Conservation (phyloP, 1,140 invertebrate species). For the Magallana gigas region DNA sequence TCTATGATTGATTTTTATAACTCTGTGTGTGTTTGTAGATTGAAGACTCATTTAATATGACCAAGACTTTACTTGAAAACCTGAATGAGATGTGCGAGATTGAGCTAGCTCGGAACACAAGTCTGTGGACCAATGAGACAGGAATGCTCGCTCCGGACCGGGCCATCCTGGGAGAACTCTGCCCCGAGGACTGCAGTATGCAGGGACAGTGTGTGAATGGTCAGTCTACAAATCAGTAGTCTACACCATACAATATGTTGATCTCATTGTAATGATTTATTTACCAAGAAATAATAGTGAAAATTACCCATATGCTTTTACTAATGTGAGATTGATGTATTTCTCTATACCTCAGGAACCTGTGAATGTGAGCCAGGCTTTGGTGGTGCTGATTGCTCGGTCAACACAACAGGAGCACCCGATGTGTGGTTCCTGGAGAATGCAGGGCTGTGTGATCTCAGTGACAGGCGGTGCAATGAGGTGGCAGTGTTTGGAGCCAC, state of each 20-base stretch:
- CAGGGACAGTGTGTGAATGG: slow-evolving; percentile 37
- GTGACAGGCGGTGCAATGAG: slow-evolving; percentile 32
- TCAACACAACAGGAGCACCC: slow-evolving; percentile 42
- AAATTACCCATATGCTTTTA: too few relatives aligned
- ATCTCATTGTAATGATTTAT: neutral
- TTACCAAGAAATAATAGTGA: neutral
- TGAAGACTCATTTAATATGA: slow-evolving; percentile 20
- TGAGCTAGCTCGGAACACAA: slow-evolving; percentile 24
- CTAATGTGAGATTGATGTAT: neutral
- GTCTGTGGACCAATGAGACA: slow-evolving; percentile 25
- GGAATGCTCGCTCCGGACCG: neutral
- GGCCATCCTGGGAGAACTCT: neutral
- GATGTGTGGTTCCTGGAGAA: slow-evolving; percentile 34
- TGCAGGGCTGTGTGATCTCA: slow-evolving; percentile 53
- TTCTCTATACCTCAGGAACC: slow-evolving; percentile 32
- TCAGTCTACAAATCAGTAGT: neutral
- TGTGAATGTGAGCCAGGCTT: slow-evolving; percentile 52
- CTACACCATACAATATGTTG: neutral
- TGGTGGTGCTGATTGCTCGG: slow-evolving; percentile 55
- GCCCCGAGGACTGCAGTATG: slow-evolving; percentile 32
- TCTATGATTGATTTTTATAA: neutral
- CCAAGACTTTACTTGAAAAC: neutral
- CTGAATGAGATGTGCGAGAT: neutral
- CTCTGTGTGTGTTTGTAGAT: slow-evolving; percentile 25
- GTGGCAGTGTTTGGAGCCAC: slow-evolving; percentile 46